These are phyloP conservation scores for Lethenteron camtschaticum DNA, from an alignment of 2,113 vertebrate species.

Conservation along the genomic window DNA sequence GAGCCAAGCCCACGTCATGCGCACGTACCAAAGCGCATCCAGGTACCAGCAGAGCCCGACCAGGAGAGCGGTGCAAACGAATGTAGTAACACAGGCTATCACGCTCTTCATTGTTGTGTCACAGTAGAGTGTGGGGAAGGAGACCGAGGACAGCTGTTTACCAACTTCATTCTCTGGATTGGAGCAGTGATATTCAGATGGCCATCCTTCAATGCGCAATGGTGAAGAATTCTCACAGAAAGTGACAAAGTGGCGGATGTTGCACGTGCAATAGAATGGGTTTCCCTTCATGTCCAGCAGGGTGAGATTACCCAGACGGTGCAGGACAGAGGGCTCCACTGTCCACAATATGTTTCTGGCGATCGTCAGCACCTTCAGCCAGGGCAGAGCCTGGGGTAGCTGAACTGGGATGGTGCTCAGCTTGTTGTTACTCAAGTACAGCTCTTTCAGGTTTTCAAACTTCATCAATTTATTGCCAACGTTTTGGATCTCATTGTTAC, in stretches of 20 bases:
- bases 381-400: background rate
- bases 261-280: slow-evolving; percentile 53
- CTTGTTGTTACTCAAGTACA: slow-evolving; percentile 28
- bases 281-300: slow-evolving; percentile 34
- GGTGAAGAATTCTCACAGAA: background rate
- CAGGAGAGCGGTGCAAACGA: slow-evolving; percentile 15
- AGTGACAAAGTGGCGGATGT: slow-evolving; percentile 34
- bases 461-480: slow-evolving; percentile 24
- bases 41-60: slow-evolving; percentile 22
- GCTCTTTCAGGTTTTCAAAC: slow-evolving; percentile 32
- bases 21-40: slow-evolving; percentile 49
- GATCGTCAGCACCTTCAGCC: slow-evolving; percentile 19
- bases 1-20: slow-evolving; percentile 63
- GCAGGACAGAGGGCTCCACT: slow-evolving; percentile 26
- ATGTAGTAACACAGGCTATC: slow-evolving; percentile 17
- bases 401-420: background rate
- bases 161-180: slow-evolving; percentile 33
- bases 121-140: slow-evolving; percentile 26
- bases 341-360: slow-evolving; percentile 32
- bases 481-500: slow-evolving; percentile 27
- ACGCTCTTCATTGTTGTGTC: slow-evolving; percentile 26
- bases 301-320: slow-evolving; percentile 21
- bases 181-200: slow-evolving; percentile 35
- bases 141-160: slow-evolving; percentile 14
- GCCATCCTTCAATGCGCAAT: slow-evolving; percentile 21